Conservation (phyloP, 2,113 vertebrate species). For the Atrichornis clamosus region DNA sequence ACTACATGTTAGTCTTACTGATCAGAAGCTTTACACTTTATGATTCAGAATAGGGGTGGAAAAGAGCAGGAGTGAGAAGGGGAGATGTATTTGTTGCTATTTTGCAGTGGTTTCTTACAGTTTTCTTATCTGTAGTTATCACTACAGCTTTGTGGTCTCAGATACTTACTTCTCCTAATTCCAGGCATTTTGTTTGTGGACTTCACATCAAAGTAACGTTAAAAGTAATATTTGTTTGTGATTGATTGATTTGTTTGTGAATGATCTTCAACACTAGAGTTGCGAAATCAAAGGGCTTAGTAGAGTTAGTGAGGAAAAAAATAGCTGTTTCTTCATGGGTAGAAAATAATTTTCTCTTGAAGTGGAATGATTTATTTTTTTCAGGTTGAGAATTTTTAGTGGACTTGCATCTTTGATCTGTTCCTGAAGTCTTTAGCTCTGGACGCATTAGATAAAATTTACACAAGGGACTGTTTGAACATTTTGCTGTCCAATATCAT, state of each 20-base stretch:
- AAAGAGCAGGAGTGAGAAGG: not conserved
- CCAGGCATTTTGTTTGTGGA: not conserved
- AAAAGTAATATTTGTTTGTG: not conserved
- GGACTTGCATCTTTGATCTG: not conserved
- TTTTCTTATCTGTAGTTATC: not conserved
- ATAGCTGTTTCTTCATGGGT: not conserved
- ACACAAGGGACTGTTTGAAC: not conserved
- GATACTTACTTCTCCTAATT: not conserved
- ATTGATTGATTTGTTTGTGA: not conserved
- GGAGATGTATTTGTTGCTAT: not conserved
- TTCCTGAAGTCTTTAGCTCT: not conserved
- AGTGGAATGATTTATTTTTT: not conserved
- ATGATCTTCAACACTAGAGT: not conserved
- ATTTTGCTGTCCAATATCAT: not conserved
- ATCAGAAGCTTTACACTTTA: not conserved
- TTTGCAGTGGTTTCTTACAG: not conserved
- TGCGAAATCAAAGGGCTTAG: not conserved
- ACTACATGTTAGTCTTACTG: not conserved
- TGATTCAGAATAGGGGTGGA: not conserved
- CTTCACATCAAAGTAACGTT: not conserved
- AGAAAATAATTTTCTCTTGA: not conserved
- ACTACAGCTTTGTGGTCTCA: not conserved
- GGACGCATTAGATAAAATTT: not conserved
- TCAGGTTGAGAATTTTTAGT: not conserved
- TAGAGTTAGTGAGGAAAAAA: not conserved